Evolutionary conservation across 2,113 vertebrate genomes (phyloP).

Genomic region (Pseudonaja textilis): DNA sequence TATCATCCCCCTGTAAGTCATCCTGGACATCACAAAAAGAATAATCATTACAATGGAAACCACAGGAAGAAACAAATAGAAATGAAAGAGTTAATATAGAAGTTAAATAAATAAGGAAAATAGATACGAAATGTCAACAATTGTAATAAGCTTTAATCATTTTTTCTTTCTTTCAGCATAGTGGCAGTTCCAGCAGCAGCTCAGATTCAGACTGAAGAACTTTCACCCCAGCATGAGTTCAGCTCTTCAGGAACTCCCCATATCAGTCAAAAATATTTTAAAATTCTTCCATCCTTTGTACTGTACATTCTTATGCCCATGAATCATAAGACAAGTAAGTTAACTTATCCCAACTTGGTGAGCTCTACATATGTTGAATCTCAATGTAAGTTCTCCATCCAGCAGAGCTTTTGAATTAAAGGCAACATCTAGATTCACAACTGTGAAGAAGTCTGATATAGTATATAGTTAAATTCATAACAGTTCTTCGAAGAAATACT

Average conservation of each 20-base stretch:
- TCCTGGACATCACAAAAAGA: conserved; percentile 40
- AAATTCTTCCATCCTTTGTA: rapidly evolving
- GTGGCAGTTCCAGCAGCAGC: conserved; percentile 38
- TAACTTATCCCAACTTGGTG: background rate
- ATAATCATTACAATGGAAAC: conserved; percentile 22
- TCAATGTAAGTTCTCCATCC: background rate
- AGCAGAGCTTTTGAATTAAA: background rate
- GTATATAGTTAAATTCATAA: background rate
- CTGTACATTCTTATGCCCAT: background rate
- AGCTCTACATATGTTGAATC: background rate
- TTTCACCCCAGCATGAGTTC: rapidly evolving
- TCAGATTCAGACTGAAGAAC: conserved; percentile 58
- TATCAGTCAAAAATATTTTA: rapidly evolving
- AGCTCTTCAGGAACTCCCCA: rapidly evolving
- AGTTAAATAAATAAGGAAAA: background rate
- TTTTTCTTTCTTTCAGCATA: conserved; percentile 37
- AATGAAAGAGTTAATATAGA: background rate
- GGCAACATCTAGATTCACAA: background rate
- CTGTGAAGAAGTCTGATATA: background rate
- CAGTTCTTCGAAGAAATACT: background rate
- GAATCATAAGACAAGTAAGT: rapidly evolving
- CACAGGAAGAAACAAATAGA: background rate
- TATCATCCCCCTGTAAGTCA: background rate
- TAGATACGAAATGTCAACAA: background rate
- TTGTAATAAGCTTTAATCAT: conserved; percentile 4